These are phyloP conservation scores for Myotis vivesi DNA, from an alignment of 2,797 vertebrate species.

Conservation along the genomic window DNA sequence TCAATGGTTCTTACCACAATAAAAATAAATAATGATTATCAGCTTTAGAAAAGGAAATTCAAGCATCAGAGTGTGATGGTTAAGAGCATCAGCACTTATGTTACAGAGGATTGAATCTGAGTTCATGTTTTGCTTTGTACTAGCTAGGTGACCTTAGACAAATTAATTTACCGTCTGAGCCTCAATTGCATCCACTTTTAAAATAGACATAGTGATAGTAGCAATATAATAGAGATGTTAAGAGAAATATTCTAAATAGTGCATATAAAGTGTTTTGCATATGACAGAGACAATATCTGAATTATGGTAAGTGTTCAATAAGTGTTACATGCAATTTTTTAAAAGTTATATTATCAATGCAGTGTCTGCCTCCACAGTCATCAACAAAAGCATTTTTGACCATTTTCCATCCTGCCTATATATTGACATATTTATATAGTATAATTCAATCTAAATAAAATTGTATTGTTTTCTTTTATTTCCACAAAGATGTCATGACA, in stretches of 20 bases:
- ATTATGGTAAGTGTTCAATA: neutral
- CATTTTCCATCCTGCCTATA: neutral
- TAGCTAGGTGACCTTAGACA: neutral
- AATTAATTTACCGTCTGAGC: neutral
- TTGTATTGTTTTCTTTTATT: slow-evolving; percentile 3
- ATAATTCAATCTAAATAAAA: neutral
- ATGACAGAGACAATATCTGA: neutral
- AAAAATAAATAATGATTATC: neutral
- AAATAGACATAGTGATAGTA: neutral
- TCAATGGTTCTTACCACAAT: neutral
- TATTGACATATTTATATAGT: neutral
- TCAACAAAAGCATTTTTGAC: neutral
- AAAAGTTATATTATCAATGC: neutral
- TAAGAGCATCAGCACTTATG: neutral
- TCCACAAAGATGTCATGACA: neutral
- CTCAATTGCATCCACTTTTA: neutral
- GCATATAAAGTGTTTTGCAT: neutral
- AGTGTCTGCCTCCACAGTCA: neutral
- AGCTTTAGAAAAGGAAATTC: neutral
- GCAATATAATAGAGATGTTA: neutral
- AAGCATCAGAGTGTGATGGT: neutral
- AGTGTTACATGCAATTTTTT: neutral
- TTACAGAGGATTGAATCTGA: neutral
- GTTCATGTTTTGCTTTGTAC: neutral
- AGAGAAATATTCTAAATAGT: slow-evolving; percentile 8